A percentile compares a stretch with the other conserved stretches of the same genome.
These are phyloP conservation scores for Parotia lawesii DNA, from an alignment of 2,113 vertebrate genomes.

Conservation along the genomic window DNA sequence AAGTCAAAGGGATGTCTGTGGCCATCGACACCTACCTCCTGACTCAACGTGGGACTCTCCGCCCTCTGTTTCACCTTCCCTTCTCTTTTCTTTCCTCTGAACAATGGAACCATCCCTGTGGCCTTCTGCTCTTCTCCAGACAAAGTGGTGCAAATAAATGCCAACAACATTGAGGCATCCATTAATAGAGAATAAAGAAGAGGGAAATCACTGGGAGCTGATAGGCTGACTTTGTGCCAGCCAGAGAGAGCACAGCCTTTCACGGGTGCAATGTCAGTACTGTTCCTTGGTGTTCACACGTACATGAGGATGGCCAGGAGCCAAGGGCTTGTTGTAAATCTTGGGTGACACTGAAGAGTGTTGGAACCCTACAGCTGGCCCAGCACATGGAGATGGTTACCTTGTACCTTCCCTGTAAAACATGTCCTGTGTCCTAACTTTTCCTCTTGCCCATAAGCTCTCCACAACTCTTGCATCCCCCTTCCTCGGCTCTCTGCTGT, in stretches of 20 bases:
- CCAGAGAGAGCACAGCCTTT: neutral
- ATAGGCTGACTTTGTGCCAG: neutral
- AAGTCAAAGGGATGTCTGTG: neutral
- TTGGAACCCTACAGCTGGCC: neutral
- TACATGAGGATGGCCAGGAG: neutral
- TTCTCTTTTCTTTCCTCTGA: neutral
- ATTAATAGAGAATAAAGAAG: neutral
- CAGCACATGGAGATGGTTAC: neutral
- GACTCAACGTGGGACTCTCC: neutral
- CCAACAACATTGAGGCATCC: neutral
- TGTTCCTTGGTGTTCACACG: neutral
- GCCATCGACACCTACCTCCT: neutral
- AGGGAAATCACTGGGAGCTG: neutral
- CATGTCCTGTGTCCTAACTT: rapidly evolving
- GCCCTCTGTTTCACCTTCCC: neutral
- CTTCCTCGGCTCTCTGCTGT: neutral
- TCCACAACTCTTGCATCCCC: neutral
- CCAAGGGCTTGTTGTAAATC: neutral
- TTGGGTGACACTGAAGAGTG: neutral
- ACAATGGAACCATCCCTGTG: neutral
- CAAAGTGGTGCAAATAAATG: neutral
- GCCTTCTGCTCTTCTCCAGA: neutral
- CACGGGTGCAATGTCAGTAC: neutral
- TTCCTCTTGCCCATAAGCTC: neutral
- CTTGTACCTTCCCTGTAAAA: neutral